These are phyloP conservation scores for Sebastes vulpes DNA, from an alignment of 2,797 vertebrate species.

Conservation along the genomic window DNA sequence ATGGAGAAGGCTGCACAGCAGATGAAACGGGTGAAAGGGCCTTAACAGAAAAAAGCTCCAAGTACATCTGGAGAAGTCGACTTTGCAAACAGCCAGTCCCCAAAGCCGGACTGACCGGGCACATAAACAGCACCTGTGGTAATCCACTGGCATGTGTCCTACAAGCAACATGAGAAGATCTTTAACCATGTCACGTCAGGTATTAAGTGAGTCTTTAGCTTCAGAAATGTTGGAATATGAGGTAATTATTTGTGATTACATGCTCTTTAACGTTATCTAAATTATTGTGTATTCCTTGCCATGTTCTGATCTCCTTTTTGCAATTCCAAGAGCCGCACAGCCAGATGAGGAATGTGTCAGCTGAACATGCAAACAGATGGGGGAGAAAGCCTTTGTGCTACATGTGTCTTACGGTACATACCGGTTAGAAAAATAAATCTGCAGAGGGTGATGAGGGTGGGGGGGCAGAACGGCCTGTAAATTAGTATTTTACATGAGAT, in stretches of 20 bases:
- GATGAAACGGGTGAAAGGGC: conserved; percentile 50
- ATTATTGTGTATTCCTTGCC: conserved; percentile 6
- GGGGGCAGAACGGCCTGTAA: conserved; percentile 37
- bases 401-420: conserved; percentile 49
- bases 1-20: conserved; percentile 19
- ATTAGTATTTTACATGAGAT: conserved; percentile 63
- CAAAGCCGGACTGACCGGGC: conserved; percentile 30
- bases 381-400: conserved; percentile 21
- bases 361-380: conserved; percentile 56
- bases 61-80: conserved; percentile 65
- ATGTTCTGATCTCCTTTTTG: neutral
- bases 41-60: conserved; percentile 14
- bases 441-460: neutral
- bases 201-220: conserved; percentile 8
- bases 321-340: conserved; percentile 17
- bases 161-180: conserved; percentile 19
- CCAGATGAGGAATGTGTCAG: conserved; percentile 55
- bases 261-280: conserved; percentile 27
- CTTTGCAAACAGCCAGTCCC: conserved; percentile 26
- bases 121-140: conserved; percentile 62
- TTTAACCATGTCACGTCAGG: conserved; percentile 13
- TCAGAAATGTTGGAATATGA: conserved; percentile 1
- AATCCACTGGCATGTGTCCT: conserved; percentile 15
- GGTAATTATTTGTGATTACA: conserved; percentile 22
- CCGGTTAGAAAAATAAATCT: conserved; percentile 46